These are phyloP conservation scores for Holothuria glaberrima DNA, from an alignment of 35 echinoderm and acorn worm species.

Conservation along the genomic window DNA sequence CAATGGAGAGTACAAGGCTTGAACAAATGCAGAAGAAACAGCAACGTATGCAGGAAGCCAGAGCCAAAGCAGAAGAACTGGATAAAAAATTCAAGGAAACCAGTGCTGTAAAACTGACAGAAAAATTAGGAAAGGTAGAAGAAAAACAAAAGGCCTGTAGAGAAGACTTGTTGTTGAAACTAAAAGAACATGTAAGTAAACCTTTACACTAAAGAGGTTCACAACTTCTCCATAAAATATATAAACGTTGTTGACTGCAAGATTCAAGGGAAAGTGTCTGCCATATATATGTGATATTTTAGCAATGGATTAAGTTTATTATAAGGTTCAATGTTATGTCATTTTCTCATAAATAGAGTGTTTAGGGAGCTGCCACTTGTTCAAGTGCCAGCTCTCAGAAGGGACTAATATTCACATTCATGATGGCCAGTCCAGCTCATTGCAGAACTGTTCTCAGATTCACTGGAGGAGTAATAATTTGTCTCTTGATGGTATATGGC, in stretches of 20 bases:
- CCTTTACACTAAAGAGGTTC: background rate
- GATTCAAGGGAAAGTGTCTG: too few relatives aligned
- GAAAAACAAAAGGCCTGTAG: slow-evolving; percentile 30
- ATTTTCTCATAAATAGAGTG: too few relatives aligned
- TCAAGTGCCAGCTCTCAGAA: too few relatives aligned
- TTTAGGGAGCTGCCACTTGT: too few relatives aligned
- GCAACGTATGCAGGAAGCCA: background rate
- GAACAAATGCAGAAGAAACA: slow-evolving; percentile 44
- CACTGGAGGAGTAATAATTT: too few relatives aligned
- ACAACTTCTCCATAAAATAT: background rate
- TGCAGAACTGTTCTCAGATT: too few relatives aligned
- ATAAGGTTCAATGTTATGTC: too few relatives aligned
- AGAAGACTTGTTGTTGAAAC: slow-evolving; percentile 13
- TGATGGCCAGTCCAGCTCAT: too few relatives aligned
- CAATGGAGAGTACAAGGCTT: slow-evolving; percentile 9
- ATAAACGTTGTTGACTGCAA: background rate
- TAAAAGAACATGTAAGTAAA: slow-evolving; percentile 49
- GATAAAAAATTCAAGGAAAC: slow-evolving; percentile 35
- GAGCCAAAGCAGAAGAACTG: slow-evolving; percentile 18
- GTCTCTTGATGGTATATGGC: too few relatives aligned
- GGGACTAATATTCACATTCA: too few relatives aligned
- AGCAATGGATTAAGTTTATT: too few relatives aligned
- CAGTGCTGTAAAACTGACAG: background rate
- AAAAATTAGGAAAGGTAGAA: slow-evolving; percentile 21
- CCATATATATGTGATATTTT: too few relatives aligned